phyloP scores from a whole-genome alignment of 1,140 invertebrate species.

The Elysia chlorotica region DNA sequence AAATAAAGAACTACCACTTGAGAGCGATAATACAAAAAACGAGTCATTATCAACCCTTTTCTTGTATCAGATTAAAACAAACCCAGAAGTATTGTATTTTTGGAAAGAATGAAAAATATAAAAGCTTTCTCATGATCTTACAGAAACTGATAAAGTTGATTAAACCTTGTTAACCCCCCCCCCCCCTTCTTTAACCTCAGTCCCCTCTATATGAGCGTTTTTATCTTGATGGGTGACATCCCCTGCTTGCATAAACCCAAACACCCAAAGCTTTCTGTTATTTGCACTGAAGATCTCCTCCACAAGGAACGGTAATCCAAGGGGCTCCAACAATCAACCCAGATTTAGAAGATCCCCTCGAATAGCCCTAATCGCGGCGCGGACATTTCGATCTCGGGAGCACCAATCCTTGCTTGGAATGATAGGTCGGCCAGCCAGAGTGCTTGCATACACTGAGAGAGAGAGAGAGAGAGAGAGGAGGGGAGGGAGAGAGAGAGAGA shows the following conservation, averaged over 20 bases:
- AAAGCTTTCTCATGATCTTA: no score
- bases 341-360: no score
- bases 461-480: background rate
- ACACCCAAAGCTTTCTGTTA: no score
- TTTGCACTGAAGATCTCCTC: no score
- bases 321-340: no score
- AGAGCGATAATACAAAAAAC: no score
- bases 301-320: no score
- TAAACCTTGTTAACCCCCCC: background rate
- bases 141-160: background rate
- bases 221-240: background rate
- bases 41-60: background rate
- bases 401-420: background rate
- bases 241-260: background rate
- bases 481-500: background rate
- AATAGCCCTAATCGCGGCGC: no score
- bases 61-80: background rate
- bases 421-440: background rate
- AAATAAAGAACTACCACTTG: no score
- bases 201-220: background rate
- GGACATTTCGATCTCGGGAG: no score
- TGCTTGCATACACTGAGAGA: background rate
- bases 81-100: background rate
- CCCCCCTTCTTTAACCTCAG: background rate
- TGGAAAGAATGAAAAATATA: background rate